Evolutionary conservation across 35 echinoderm and acorn worm genomes (phyloP).

Genomic region (Nesometra sesokonis): DNA sequence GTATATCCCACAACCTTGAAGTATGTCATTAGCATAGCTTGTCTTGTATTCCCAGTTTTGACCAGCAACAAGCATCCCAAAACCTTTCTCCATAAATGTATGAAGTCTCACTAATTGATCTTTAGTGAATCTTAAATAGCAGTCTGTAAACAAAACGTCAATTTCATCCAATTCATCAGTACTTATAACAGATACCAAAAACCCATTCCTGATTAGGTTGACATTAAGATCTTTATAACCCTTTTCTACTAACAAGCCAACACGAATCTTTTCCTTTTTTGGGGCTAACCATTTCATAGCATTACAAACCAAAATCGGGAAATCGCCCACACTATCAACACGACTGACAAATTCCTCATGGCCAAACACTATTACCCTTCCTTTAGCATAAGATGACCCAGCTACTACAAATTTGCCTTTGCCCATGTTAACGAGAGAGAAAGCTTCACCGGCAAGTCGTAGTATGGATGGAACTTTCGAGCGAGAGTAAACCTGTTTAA

Average conservation of each 20-base stretch:
- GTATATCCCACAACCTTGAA: neutral
- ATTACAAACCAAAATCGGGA: neutral
- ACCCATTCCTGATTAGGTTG: neutral
- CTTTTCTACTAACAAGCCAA: neutral
- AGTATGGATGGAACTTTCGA: neutral
- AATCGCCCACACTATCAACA: neutral
- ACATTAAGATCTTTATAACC: neutral
- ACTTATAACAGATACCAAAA: neutral
- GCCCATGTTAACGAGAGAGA: neutral
- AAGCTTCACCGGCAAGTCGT: neutral
- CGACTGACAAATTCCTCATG: neutral
- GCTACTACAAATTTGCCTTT: neutral
- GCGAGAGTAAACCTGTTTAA: neutral
- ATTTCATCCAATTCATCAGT: neutral
- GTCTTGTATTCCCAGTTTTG: neutral
- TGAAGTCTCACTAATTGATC: neutral
- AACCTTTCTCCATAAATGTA: neutral
- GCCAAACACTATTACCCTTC: neutral
- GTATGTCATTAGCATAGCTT: neutral
- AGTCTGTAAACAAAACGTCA: neutral
- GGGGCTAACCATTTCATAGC: neutral
- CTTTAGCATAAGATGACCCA: neutral
- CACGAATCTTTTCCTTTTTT: neutral
- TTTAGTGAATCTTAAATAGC: neutral
- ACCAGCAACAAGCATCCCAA: neutral